phyloP scores from a whole-genome alignment of 2,797 vertebrate species.

The Molossus molossus region DNA sequence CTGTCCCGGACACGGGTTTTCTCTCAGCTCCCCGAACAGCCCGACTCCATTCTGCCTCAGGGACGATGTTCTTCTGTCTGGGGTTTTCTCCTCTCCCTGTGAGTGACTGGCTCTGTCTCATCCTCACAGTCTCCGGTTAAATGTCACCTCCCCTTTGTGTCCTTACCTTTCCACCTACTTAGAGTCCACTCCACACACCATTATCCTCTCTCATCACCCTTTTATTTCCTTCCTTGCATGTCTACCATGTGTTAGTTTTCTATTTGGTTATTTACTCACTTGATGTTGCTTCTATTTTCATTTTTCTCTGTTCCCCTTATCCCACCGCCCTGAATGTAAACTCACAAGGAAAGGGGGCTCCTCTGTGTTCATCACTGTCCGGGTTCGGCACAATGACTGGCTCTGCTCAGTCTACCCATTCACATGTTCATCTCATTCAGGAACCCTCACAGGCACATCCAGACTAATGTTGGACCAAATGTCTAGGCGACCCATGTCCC shows the following conservation, averaged over 20 bases:
- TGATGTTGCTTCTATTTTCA: neutral
- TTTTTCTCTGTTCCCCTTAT: neutral
- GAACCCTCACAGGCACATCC: neutral
- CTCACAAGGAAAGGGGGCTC: neutral
- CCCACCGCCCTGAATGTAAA: neutral
- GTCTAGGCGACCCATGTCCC: neutral
- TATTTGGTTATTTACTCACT: neutral
- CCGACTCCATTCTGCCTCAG: neutral
- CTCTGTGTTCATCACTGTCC: neutral
- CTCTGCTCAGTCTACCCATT: neutral
- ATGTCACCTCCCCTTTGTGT: neutral
- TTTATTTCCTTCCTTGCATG: neutral
- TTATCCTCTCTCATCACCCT: constrained; percentile 9
- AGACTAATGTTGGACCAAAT: neutral
- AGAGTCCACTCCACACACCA: neutral
- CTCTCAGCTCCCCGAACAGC: neutral
- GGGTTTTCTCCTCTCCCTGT: neutral
- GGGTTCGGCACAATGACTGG: neutral
- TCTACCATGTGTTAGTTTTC: neutral
- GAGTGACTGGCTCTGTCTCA: neutral
- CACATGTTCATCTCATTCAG: neutral
- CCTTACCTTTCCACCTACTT: neutral
- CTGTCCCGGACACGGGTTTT: neutral
- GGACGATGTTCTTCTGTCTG: neutral
- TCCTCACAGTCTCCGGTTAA: neutral